Evolutionary conservation across 2,797 vertebrate genomes (phyloP), one percentile per base, ranked within the genome.

Genomic region (Lepus townsendii): DNA sequence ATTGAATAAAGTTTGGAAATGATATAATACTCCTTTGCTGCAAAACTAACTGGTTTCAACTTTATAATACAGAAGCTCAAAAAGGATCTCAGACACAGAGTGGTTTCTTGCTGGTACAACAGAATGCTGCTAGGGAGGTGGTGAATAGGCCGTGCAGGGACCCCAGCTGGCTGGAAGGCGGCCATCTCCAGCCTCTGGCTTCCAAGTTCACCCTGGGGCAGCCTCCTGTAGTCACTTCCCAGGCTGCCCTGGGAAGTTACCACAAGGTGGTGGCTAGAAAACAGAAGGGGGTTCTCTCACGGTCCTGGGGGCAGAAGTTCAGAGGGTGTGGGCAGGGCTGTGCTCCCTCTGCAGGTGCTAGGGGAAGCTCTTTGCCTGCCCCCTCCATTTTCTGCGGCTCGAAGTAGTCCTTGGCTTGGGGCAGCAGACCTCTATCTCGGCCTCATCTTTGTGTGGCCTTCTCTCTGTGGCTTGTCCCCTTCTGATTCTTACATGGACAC

Each of bases 261-360:
- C 4, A 1, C 50, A 5, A 52, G 2, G 1, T 0, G 17, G 13
- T 16, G 3, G 66, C 35, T 57, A 16, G 32, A 26, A 0, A 2
- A 52, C 32, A 66, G n/a, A 42, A 26, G 5, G 20, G 22, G 10
- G 1, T 42, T 27, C 57, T 35, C 32, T 66, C 38, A 3, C 14
- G 13, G 57, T 68, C 57, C 52, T n/a, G 14, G 7, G 54, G 17
- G 47, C 76, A 16, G 22, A 73, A 14, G 22, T 65, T 27, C 35
- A 42, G 30, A 22, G 16, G 26, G 9, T 2, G 8, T 47, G 26
- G 0, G 20, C 20, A 0, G 17, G 35, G 30, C 24, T 10, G 0
- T 8, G 11, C n/a, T 11, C 30, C 38, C 65, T 6, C 54, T 0
- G 7, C 9, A 9, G 47, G 47, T 10, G 32, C 26, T 17, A 5